Percentiles rank a stretch among this genome's conserved stretches.
Conservation (phyloP, 2,797 vertebrate species). For the Mustela erminea region DNA sequence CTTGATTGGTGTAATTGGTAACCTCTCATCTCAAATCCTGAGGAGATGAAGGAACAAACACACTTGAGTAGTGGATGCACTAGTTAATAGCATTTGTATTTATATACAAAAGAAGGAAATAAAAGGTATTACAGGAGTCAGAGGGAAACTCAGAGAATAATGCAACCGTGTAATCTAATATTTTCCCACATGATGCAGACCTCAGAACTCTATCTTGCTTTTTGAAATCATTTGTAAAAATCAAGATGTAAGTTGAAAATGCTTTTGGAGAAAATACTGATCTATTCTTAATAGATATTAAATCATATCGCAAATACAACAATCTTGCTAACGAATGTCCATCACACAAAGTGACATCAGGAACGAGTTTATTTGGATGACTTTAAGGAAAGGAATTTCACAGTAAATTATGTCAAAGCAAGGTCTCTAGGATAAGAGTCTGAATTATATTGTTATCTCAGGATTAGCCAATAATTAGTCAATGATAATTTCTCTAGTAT, state of each 20-base stretch:
- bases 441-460: background rate
- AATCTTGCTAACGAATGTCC: conserved; percentile 53
- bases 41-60: background rate
- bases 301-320: background rate
- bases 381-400: conserved; percentile 71
- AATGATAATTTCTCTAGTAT: background rate
- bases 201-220: background rate
- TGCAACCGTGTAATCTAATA: background rate
- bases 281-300: background rate
- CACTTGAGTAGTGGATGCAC: background rate
- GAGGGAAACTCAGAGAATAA: background rate
- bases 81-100: background rate
- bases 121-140: background rate
- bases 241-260: background rate
- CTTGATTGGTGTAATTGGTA: background rate
- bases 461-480: background rate
- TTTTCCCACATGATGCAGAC: background rate
- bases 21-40: background rate
- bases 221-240: conserved; percentile 19
- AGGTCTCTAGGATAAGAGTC: background rate
- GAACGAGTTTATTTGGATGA: conserved; percentile 80
- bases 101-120: background rate
- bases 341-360: conserved; percentile 79
- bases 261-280: background rate
- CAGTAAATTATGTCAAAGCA: conserved; percentile 50